Base-by-base conservation (phyloP, 2,113 vertebrate genomes). In the Centropristis striata region DNA sequence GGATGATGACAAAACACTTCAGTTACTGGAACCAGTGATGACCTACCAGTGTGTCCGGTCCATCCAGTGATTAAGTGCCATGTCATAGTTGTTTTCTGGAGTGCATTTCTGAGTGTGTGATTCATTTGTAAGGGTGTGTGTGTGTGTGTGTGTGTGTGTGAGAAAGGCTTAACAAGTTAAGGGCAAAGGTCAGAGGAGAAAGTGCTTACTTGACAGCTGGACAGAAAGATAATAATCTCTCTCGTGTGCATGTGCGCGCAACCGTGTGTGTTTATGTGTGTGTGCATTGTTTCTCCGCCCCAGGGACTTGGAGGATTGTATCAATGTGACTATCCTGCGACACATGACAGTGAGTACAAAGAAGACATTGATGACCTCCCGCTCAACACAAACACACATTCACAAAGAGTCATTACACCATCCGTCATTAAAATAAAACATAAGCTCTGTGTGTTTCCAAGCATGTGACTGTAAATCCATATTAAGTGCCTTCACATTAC, bases 301-400 rank as follows among this genome's bases (percentile, higher is more conserved):
- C 94, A 98, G 97, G 93, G 95, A 97, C 57, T 92, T 96, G 1
- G 95, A 95, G 25, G 97, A 98, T 12, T 94, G 95, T 81, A 94
- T 98, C 79, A 94, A 87, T 20, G 86, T 98, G 87, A 98, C 97
- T 0, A 68, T 98, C 83, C 93, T 97, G 79, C 96, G 97, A 85
- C 95, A 95, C 92, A 90, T 93, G 0, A 96, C 93, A 74, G 97
- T 98, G 93, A 97, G 94, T 92, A 92, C 78, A 92, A 86, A 85
- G 64, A 64, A 71, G 75, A 73, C 67, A 86, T 67, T 88, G 78
- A 89, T 66, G 20, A 78, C 20, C 28, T 51, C 44, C 39, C 20
- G 5, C 39, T 32, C 18, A 58, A 57, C 54, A 57, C 55, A 76
- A 25, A 71, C 10, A 58, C 50, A 42, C 61, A 39, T 21, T 63